Conservation (phyloP, 2,888 invertebrate genomes). For the Ganaspis brasiliensis region DNA sequence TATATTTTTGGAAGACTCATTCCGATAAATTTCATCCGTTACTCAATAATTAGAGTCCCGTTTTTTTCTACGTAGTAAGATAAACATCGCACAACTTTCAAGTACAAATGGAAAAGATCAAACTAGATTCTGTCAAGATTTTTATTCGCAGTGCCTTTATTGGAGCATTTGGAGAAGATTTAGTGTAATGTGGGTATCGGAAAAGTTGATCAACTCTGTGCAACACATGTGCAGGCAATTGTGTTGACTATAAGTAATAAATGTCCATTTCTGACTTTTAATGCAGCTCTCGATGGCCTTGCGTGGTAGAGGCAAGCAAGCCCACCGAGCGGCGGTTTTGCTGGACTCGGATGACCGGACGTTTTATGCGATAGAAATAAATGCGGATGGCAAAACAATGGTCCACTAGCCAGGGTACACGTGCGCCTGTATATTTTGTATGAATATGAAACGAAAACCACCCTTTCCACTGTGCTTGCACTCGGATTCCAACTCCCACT, state of each 20-base stretch:
- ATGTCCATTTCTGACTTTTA: conserved; percentile 35
- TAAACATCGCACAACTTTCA: too few species aligned
- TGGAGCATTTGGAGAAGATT: neutral
- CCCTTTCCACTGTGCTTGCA: neutral
- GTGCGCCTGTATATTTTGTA: conserved; percentile 26
- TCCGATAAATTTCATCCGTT: too few species aligned
- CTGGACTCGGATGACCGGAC: conserved; percentile 30
- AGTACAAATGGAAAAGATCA: too few species aligned
- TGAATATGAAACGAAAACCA: conserved; percentile 32
- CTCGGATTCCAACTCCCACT: neutral
- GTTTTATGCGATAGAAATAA: conserved; percentile 38
- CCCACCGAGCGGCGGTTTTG: neutral
- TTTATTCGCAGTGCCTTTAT: conserved; percentile 5
- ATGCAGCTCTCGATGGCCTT: conserved; percentile 21
- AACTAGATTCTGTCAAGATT: too few species aligned
- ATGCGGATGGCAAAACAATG: conserved; percentile 40
- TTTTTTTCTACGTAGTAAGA: too few species aligned
- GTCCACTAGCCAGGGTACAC: conserved; percentile 2
- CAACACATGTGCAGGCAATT: neutral
- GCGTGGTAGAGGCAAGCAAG: neutral
- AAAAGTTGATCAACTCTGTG: conserved; percentile 34
- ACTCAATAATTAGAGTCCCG: too few species aligned
- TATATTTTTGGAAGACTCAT: too few species aligned
- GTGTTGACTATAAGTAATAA: conserved; percentile 24
- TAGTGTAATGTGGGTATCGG: conserved; percentile 5